Evolutionary conservation across 2,113 vertebrate species (phyloP).

Genomic region (Gymnobelideus leadbeateri): DNA sequence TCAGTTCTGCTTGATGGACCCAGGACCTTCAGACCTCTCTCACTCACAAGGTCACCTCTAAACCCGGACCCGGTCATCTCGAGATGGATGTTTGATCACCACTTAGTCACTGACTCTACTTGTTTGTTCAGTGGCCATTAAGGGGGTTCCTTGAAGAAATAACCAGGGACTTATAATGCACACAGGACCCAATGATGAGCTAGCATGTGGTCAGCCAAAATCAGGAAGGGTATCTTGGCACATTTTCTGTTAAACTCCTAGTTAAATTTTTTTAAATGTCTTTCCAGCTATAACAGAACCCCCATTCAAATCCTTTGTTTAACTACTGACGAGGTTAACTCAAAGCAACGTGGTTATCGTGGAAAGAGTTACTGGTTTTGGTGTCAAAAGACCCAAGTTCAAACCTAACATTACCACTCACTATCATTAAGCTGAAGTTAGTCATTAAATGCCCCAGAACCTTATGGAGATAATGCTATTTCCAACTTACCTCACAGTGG

Average conservation of each 20-base stretch:
- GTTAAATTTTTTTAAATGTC: background rate
- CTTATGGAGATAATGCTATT: background rate
- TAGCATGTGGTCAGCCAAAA: background rate
- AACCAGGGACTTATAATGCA: background rate
- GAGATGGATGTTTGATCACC: background rate
- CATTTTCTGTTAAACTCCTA: background rate
- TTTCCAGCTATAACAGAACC: background rate
- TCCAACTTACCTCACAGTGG: background rate
- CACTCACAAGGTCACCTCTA: background rate
- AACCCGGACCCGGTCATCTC: background rate
- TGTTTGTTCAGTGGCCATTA: background rate
- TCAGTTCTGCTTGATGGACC: background rate
- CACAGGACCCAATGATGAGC: background rate
- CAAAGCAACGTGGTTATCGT: slow-evolving; percentile 28
- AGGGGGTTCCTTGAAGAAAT: background rate
- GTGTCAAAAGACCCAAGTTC: background rate
- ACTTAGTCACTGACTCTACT: background rate
- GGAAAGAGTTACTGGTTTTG: background rate
- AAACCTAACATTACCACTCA: background rate
- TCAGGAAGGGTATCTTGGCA: background rate
- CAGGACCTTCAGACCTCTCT: background rate
- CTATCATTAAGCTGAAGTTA: background rate
- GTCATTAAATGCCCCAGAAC: background rate
- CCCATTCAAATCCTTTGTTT: slow-evolving; percentile 44
- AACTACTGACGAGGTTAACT: slow-evolving; percentile 22